Conservation (phyloP, 2,113 vertebrate genomes). For the Colinus virginianus region DNA sequence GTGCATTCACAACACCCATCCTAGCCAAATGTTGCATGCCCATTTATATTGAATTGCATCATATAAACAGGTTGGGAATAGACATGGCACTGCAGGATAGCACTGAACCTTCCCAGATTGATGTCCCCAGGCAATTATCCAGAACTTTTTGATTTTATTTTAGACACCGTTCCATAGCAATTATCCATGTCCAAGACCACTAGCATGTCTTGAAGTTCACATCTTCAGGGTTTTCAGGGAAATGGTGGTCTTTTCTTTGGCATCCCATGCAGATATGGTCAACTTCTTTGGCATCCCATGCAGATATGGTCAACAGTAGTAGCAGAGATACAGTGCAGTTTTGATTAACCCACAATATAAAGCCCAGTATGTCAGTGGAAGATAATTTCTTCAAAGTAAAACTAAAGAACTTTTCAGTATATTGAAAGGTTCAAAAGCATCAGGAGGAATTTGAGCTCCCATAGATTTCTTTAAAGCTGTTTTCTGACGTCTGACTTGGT, state of each 20-base stretch:
- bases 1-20: background rate
- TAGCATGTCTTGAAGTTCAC: background rate
- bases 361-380: background rate
- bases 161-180: background rate
- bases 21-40: background rate
- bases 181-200: background rate
- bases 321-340: background rate
- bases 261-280: background rate
- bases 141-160: background rate
- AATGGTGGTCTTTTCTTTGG: background rate
- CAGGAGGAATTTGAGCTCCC: background rate
- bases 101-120: accelerated
- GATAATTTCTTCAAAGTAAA: background rate
- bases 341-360: background rate
- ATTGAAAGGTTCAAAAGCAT: background rate
- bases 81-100: background rate
- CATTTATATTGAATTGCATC: too few species aligned
- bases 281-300: background rate
- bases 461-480: background rate
- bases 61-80: too few species aligned
- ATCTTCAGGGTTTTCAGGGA: accelerated
- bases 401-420: background rate
- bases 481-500: background rate
- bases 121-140: background rate
- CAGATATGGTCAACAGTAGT: too few species aligned